Base-by-base conservation (phyloP, 2,797 vertebrate species). In the Furcifer pardalis region DNA sequence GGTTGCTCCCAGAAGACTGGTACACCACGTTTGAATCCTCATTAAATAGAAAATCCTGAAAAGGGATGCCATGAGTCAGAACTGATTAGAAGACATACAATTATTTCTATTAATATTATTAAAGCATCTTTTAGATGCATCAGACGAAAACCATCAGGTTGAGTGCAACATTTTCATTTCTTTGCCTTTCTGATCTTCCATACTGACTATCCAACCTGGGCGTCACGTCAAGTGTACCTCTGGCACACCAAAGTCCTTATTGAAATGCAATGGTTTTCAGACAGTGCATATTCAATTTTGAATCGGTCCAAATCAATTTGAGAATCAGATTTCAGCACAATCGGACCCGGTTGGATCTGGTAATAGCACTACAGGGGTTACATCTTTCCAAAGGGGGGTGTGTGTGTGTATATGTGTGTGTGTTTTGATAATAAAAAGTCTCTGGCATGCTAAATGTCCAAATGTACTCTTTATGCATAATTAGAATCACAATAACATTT, bases 401-500 rank as follows among this genome's bases (percentile, higher is more conserved):
- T n/a, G 6, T 49, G 46, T 7, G 52, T 15, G 52, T 56, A 19
- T 15, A 5, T 56, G 52, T 15, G 52, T 56, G 19, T 92, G 93
- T 92, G 93, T 93, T 80, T 89, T 94, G 92, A 91, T 85, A 91
- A 93, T 72, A 35, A 89, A 84, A 91, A 91, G 87, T 87, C 88
- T 94, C 89, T 91, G 85, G 75, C 59, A 91, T 93, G 84, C 89
- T 92, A 90, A 93, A 94, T 91, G 94, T 91, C 88, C 84, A 92
- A 89, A 95, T 90, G 93, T 86, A 90, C 87, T 91, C 90, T 90
- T 93, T 91, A 73, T 90, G 56, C 91, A 77, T 94, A 95, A 95
- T 93, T 96, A 95, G 91, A 95, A 94, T 87, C 88, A 86, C 84
- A 92, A 91, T 93, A 93, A 93, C 88, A 89, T 87, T 87, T 90